Evolutionary conservation across 1,140 invertebrate species (phyloP), one percentile per base, ranked within the genome.

Genomic region (Neodiprion pinetum): DNA sequence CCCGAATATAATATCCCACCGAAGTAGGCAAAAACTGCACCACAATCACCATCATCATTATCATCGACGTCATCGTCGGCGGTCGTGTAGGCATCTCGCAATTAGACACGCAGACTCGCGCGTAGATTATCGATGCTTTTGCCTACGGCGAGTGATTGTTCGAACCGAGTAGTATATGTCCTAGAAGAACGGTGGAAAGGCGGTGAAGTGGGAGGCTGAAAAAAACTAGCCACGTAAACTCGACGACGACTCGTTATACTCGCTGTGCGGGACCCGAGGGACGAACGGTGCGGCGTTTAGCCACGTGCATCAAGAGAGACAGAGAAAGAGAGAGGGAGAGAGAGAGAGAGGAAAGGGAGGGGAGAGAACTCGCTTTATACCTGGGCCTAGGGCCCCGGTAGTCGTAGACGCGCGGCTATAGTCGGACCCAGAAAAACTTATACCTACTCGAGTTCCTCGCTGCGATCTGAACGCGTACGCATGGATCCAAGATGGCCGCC

Each of bases 321-420:
- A 82, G 72, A 79, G 53, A 76, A 75, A 74, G 76, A 61, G 69
- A 67, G 70, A 70, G 70, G 2, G 28, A 72, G 77, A 77, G 71
- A 75, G 71, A 82, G 72, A 79, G 53, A 76, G 76, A 74, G 76
- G 49, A 47, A 14, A 74, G 49, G 71, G 47, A 68, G 70, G 66
- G 70, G 80, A 78, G 78, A 83, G 76, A 70, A 14, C 12, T 14
- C 61, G 61, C 61, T 17, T 14, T 65, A 21, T 14, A 21, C 61
- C 61, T 65, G 12, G 61, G 28, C 61, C 17, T 14, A 21, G 12
- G 61, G 17, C 61, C 61, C 17, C 12, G 12, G 61, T 65, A 65
- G 12, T 4, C 17, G 17, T 65, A 14, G 12, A 65, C 61, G 7
- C 61, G 17, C 61, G 61, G 12, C 12, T 65, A 14, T 0, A 14